These are phyloP conservation scores for Holothuria leucospilota DNA, from an alignment of 53 echinoderm and acorn worm species.

Conservation along the genomic window DNA sequence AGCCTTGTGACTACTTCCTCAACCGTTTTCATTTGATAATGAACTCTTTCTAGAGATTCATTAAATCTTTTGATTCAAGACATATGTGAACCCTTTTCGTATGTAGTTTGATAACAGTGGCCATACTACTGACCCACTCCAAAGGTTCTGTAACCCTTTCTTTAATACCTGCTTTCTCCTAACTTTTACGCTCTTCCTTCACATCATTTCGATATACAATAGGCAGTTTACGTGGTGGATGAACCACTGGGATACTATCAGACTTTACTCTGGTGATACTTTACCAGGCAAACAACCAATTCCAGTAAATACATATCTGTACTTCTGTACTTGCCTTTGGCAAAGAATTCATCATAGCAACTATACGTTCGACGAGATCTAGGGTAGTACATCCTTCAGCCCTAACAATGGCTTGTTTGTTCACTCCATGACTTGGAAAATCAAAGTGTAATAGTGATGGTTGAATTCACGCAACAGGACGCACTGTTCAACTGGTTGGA, in stretches of 20 bases:
- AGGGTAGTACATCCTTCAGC: constrained; percentile 3
- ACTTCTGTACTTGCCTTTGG: neutral
- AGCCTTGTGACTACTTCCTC: neutral
- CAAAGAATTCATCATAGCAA: too few species aligned
- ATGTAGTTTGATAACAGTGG: too few species aligned
- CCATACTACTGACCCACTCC: too few species aligned
- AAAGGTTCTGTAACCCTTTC: too few species aligned
- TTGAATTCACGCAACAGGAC: constrained; percentile 6
- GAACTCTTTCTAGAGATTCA: too few species aligned
- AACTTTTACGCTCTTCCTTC: too few species aligned
- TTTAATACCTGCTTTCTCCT: neutral
- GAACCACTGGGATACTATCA: neutral
- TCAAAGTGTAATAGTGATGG: neutral
- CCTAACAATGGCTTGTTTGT: neutral
- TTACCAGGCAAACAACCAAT: too few species aligned
- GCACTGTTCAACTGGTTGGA: neutral
- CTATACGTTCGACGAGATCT: neutral
- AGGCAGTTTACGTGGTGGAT: constrained; percentile 9
- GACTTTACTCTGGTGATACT: constrained; percentile 8
- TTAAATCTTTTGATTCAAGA: too few species aligned
- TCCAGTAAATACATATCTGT: constrained; percentile 27
- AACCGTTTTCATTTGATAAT: neutral
- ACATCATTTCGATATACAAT: too few species aligned
- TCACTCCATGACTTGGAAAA: constrained; percentile 13
- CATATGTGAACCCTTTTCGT: too few species aligned